phyloP scores from a whole-genome alignment of 1,140 invertebrate species.

The Drosophila lacteicornis region DNA sequence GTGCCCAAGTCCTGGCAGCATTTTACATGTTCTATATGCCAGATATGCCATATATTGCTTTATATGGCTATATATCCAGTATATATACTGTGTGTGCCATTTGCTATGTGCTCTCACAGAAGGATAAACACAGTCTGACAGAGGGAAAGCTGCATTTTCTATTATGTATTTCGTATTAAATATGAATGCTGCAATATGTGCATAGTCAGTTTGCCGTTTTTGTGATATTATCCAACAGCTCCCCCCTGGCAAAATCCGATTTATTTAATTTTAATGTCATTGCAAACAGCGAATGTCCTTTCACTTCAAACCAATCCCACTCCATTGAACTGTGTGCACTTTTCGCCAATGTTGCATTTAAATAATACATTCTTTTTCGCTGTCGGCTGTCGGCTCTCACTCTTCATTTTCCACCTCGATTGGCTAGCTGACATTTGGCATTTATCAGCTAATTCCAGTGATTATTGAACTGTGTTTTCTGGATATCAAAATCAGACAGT shows the following conservation, averaged over 20 bases:
- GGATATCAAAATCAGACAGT: not conserved
- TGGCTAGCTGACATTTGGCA: slow-evolving; percentile 10
- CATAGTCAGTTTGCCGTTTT: slow-evolving; percentile 34
- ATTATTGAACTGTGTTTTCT: not conserved
- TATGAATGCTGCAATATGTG: slow-evolving; percentile 32
- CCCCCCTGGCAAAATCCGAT: slow-evolving; percentile 4
- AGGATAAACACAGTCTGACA: slow-evolving; percentile 22
- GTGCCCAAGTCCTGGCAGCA: slow-evolving; percentile 50
- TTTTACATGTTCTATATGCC: slow-evolving; percentile 43
- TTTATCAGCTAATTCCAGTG: slow-evolving; percentile 2
- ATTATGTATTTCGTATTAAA: slow-evolving; percentile 36
- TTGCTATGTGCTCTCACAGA: slow-evolving; percentile 20
- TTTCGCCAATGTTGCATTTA: slow-evolving; percentile 53
- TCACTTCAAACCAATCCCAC: not conserved
- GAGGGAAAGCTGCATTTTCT: slow-evolving; percentile 38
- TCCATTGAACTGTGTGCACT: slow-evolving; percentile 50
- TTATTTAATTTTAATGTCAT: slow-evolving; percentile 48
- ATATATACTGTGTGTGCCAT: slow-evolving; percentile 15
- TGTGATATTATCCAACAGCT: slow-evolving; percentile 30
- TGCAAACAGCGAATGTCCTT: slow-evolving; percentile 23
- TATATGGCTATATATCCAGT: slow-evolving; percentile 1
- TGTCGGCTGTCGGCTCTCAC: not conserved
- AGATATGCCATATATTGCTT: slow-evolving; percentile 13
- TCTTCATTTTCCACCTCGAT: not conserved
- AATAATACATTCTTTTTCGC: slow-evolving; percentile 66